Conservation (phyloP, 2,797 vertebrate genomes). For the Dendrocincla fuliginosa region DNA sequence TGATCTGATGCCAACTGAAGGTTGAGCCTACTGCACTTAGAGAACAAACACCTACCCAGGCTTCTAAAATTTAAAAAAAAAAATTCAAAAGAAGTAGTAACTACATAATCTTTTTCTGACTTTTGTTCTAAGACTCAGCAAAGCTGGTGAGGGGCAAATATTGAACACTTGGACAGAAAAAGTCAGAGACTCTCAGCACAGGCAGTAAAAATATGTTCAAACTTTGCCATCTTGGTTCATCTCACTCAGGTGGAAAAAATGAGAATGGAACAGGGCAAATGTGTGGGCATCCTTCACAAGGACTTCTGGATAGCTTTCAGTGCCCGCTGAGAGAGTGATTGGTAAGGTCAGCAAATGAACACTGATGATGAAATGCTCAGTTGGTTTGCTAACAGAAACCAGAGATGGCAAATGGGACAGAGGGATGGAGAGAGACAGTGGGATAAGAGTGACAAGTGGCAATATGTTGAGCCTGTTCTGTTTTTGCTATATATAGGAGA, state of each 20-base stretch:
- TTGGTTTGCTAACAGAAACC: slow-evolving; percentile 15
- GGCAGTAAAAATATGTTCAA: background rate
- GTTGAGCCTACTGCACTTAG: background rate
- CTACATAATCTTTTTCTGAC: background rate
- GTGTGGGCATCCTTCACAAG: background rate
- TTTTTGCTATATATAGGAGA: slow-evolving; percentile 54
- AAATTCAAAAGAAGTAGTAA: background rate
- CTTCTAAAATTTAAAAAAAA: background rate
- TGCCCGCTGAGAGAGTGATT: background rate
- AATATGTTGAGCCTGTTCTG: slow-evolving; percentile 49
- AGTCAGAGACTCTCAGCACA: background rate
- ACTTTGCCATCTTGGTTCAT: background rate
- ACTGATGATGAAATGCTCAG: background rate
- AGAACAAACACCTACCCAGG: background rate
- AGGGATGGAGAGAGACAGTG: slow-evolving; percentile 1
- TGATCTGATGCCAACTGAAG: background rate
- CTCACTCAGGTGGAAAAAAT: background rate
- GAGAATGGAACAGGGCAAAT: background rate
- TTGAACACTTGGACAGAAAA: background rate
- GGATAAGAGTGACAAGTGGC: slow-evolving; percentile 45
- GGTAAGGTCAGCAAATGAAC: background rate
- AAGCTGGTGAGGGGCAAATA: background rate
- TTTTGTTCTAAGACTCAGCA: background rate
- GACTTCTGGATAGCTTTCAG: background rate
- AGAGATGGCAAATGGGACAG: slow-evolving; percentile 35